These are phyloP conservation scores for Pseudococcus viburni DNA, from an alignment of 2,888 invertebrate species.

Conservation along the genomic window DNA sequence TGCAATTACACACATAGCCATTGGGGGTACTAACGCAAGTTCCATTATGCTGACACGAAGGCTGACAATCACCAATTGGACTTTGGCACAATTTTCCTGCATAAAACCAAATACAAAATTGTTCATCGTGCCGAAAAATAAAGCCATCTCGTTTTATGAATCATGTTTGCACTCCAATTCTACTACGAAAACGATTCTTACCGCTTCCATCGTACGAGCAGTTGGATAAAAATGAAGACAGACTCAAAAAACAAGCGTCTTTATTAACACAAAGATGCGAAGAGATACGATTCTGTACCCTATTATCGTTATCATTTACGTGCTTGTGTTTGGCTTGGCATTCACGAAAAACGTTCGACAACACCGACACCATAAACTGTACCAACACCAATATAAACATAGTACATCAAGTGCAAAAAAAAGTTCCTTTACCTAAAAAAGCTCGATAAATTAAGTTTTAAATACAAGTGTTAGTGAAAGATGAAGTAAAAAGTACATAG, in stretches of 20 bases:
- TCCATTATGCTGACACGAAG: conserved; percentile 79
- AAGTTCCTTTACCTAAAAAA: background rate
- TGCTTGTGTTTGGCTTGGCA: conserved; percentile 65
- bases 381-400: conserved; percentile 64
- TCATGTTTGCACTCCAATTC: background rate
- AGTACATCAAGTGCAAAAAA: conserved; percentile 39
- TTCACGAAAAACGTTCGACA: conserved; percentile 61
- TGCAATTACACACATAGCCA: conserved; percentile 76
- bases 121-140: background rate
- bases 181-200: conserved; percentile 31
- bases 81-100: conserved; percentile 74
- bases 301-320: conserved; percentile 57
- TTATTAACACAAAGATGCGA: conserved; percentile 64
- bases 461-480: background rate
- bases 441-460: background rate
- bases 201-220: conserved; percentile 39
- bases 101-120: background rate
- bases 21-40: conserved; percentile 74
- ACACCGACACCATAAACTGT: conserved; percentile 63
- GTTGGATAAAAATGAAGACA: conserved; percentile 38
- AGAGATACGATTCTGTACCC: conserved; percentile 62
- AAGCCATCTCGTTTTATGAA: background rate
- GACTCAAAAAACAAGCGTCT: conserved; percentile 62
- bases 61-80: conserved; percentile 88
- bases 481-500: background rate